A percentile compares a stretch with the other conserved stretches of the same genome.
phyloP scores from a whole-genome alignment of 2,113 vertebrate species.

The Prinia subflava region DNA sequence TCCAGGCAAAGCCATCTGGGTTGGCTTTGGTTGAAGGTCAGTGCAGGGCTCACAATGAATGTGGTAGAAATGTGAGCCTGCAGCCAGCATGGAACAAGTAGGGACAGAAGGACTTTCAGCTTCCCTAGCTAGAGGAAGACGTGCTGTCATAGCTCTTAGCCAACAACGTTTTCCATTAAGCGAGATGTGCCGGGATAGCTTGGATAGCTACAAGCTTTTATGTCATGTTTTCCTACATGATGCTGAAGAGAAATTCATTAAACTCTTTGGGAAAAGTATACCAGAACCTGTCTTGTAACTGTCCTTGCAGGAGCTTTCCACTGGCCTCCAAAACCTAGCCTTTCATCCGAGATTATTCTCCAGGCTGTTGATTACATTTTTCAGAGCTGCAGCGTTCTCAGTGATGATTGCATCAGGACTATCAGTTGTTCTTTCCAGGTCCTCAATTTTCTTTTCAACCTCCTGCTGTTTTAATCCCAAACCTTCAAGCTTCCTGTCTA shows the following conservation, averaged over 20 bases:
- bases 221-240: not conserved
- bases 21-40: not conserved
- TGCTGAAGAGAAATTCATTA: not conserved
- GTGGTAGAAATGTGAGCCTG: not conserved
- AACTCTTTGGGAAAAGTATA: not conserved
- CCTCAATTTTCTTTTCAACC: constrained; percentile 51
- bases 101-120: not conserved
- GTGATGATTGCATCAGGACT: constrained; percentile 11
- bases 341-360: constrained; percentile 17
- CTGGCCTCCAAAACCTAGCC: not conserved
- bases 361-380: constrained; percentile 10
- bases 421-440: constrained; percentile 43
- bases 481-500: constrained; percentile 44
- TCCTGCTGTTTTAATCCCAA: constrained; percentile 48
- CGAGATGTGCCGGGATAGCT: not conserved
- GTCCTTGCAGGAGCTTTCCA: not conserved
- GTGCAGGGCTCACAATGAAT: not conserved
- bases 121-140: not conserved
- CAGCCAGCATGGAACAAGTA: not conserved
- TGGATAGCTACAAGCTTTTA: not conserved
- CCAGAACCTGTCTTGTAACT: not conserved
- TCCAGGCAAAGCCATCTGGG: not conserved
- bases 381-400: constrained; percentile 1
- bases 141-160: not conserved
- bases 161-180: not conserved